A percentile compares a stretch with the other conserved stretches of the same genome.
Conservation (phyloP, 2,888 invertebrate species). For the Drosophila prolongata region DNA sequence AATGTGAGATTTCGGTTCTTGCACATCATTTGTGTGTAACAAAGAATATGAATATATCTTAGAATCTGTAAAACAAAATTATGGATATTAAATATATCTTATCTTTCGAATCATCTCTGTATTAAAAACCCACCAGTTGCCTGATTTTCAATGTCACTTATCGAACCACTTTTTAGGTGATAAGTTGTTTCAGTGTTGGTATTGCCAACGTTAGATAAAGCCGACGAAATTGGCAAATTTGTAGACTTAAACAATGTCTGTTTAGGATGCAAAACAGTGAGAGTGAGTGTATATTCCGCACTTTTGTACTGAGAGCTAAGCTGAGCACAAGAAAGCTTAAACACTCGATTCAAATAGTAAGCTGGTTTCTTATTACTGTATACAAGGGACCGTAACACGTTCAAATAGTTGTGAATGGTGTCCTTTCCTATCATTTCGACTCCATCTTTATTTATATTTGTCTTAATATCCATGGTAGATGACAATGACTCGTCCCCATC, state of each 20-base stretch:
- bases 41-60: conserved; percentile 84
- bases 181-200: conserved; percentile 38
- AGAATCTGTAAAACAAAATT: conserved; percentile 75
- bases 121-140: conserved; percentile 38
- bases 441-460: conserved; percentile 95
- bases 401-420: conserved; percentile 82
- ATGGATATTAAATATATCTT: not conserved
- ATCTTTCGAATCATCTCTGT: not conserved
- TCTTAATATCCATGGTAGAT: conserved; percentile 83
- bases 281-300: conserved; percentile 97
- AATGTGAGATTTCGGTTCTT: conserved; percentile 82
- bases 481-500: conserved; percentile 83
- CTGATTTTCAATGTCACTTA: conserved; percentile 33
- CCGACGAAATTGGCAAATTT: conserved; percentile 85
- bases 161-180: conserved; percentile 27
- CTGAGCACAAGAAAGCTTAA: conserved; percentile 97
- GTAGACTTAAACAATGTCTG: conserved; percentile 85
- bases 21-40: conserved; percentile 82
- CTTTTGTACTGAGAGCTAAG: conserved; percentile 96
- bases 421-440: conserved; percentile 86
- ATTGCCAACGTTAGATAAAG: conserved; percentile 83
- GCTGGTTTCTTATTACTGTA: conserved; percentile 99
- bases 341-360: conserved; percentile 96
- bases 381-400: conserved; percentile 86
- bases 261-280: conserved; percentile 94